Conservation (phyloP, 92 coral and sea anemone genomes). For the Palythoa grandis region DNA sequence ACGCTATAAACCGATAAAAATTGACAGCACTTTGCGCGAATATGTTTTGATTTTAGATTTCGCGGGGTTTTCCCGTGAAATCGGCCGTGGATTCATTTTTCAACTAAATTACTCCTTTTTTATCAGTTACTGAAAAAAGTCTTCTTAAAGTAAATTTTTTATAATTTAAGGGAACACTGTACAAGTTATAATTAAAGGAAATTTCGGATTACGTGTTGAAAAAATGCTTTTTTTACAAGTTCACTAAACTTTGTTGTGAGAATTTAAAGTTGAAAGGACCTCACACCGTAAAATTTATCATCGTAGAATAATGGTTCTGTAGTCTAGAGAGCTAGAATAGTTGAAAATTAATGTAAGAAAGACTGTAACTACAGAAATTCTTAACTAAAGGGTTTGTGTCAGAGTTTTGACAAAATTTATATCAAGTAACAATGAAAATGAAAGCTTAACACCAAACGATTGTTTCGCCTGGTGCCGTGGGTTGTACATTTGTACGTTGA, state of each 20-base stretch:
- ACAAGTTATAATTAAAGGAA: not conserved
- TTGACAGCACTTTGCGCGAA: not conserved
- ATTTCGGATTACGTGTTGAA: not conserved
- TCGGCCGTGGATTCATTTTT: not conserved
- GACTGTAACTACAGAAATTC: not conserved
- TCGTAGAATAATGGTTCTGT: no score
- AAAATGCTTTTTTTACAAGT: not conserved
- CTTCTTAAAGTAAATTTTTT: not conserved
- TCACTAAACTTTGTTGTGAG: not conserved
- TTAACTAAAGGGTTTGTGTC: not conserved
- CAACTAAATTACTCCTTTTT: not conserved
- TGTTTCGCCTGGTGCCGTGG: not conserved
- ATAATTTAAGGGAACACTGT: not conserved
- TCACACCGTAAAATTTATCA: no score
- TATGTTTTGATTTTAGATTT: conserved; percentile 36
- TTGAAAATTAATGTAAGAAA: not conserved
- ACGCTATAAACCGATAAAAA: not conserved
- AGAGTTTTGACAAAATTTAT: not conserved
- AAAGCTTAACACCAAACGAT: not conserved
- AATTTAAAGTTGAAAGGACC: not conserved
- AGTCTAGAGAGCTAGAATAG: no score
- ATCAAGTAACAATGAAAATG: not conserved
- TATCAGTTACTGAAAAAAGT: not conserved
- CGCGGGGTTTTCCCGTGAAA: conserved; percentile 71
- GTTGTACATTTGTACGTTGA: not conserved